Conservation (phyloP, 2,797 vertebrate species). For the Alauda arvensis region DNA sequence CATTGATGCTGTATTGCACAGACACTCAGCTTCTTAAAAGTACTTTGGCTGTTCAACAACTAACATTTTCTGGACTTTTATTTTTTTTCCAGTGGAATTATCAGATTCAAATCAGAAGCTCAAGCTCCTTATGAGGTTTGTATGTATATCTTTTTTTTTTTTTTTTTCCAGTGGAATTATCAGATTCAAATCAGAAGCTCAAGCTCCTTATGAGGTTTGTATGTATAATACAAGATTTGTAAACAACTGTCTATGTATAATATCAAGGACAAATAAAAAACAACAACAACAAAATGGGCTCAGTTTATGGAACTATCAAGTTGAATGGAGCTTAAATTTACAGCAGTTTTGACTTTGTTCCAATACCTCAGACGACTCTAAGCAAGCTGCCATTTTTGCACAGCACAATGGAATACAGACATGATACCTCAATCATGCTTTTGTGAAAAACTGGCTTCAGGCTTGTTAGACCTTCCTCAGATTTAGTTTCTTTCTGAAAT, state of each 20-base stretch:
- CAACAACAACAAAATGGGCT: not conserved
- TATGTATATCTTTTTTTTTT: not conserved
- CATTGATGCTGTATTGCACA: not conserved
- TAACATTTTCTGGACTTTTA: not conserved
- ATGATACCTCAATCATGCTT: not conserved
- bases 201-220: not conserved
- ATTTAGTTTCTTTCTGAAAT: not conserved
- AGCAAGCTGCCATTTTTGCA: not conserved
- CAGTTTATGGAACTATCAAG: not conserved
- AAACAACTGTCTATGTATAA: not conserved
- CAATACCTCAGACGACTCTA: not conserved
- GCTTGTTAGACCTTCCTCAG: not conserved
- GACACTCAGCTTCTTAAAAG: not conserved
- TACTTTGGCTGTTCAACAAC: not conserved
- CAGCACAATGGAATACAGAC: rapidly evolving
- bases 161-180: not conserved
- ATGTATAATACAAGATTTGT: not conserved
- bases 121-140: not conserved
- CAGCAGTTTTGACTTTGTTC: not conserved
- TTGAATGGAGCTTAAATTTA: not conserved
- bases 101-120: not conserved
- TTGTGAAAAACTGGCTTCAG: not conserved
- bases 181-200: not conserved
- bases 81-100: not conserved
- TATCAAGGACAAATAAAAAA: not conserved